Base-by-base conservation (phyloP, 2,888 invertebrate genomes). In the Parascotia fuliginaria region DNA sequence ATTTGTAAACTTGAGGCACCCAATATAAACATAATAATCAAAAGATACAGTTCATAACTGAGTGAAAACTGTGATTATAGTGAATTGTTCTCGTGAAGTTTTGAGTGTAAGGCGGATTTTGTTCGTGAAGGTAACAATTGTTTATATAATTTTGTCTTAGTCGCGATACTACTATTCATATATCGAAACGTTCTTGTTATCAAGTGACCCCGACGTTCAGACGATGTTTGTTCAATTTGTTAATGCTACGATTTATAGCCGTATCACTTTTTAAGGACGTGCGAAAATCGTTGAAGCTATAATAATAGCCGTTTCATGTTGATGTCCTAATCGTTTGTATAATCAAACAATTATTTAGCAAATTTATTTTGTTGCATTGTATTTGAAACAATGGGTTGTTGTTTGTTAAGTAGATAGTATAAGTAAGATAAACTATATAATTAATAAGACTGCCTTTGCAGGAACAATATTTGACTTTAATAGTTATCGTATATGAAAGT, bases 221-320 rank as follows among this genome's bases (percentile, higher is more conserved):
- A 56, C 57, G 68, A 73, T 79, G 75, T 83, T 83, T 82, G 77
- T 72, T 77, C 80, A 81, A 83, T 85, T 81, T 67, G 61, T 81
- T 83, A 79, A 77, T 76, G 57, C 55, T 22, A 49, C 56, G 65
- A 71, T 68, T 75, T 70, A 70, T 69, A 65, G 54, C 41, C 50
- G 59, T 60, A 69, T 65, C 67, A 55, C 62, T 63, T 42, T 55
- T 48, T 68, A 72, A 59, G 66, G 78, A 75, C 55, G 60, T 75
- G 77, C 58, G 56, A 77, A 77, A 66, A 68, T 47, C 45, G 39
- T 63, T 41, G 56, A 49, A 59, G 37, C 34, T 39, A 40, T 32
- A 24, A 24, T 24, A 24, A 9, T 34, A 40, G n/a, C 19, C 16
- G 34, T 43, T 47, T 42, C 15, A 15, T 36, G 47, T 28, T 27